These are phyloP conservation scores for Ichneumoninae sp. DNA, from an alignment of 2,888 invertebrate species.

Conservation along the genomic window DNA sequence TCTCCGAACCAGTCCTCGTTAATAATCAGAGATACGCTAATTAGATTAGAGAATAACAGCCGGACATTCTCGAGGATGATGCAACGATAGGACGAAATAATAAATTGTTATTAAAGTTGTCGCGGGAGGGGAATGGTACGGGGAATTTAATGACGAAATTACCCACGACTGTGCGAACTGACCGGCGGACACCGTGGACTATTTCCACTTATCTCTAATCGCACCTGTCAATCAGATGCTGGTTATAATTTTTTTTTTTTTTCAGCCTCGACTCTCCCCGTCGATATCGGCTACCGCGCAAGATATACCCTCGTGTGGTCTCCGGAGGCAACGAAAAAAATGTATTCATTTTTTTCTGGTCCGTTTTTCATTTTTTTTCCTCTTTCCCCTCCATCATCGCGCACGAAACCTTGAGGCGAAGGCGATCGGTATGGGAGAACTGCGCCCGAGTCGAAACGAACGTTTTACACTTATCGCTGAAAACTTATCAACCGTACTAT, in stretches of 20 bases:
- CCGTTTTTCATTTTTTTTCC: not conserved
- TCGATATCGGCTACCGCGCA: constrained; percentile 47
- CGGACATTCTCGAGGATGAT: not conserved
- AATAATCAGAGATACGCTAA: not conserved
- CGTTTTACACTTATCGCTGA: constrained; percentile 49
- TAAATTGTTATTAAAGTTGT: constrained; percentile 45
- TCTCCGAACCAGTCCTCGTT: not conserved
- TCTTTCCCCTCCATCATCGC: constrained; percentile 7
- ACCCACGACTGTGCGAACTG: constrained; percentile 7
- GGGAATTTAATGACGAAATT: constrained; percentile 44
- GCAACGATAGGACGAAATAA: constrained; percentile 13
- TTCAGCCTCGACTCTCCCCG: constrained; percentile 1
- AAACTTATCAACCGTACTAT: constrained; percentile 47
- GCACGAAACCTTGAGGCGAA: constrained; percentile 36
- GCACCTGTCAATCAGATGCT: constrained; percentile 50
- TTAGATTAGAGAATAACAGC: not conserved
- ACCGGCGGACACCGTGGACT: constrained; percentile 26
- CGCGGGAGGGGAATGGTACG: not conserved
- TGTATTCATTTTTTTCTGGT: constrained; percentile 1
- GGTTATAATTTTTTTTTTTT: constrained; percentile 4
- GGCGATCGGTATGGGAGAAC: not conserved
- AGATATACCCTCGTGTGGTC: constrained; percentile 13
- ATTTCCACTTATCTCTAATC: constrained; percentile 60
- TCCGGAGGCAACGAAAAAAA: constrained; percentile 17
- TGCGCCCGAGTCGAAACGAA: constrained; percentile 24